Base-by-base conservation (phyloP, 2,797 vertebrate genomes). In the Leptatherina wallacei region DNA sequence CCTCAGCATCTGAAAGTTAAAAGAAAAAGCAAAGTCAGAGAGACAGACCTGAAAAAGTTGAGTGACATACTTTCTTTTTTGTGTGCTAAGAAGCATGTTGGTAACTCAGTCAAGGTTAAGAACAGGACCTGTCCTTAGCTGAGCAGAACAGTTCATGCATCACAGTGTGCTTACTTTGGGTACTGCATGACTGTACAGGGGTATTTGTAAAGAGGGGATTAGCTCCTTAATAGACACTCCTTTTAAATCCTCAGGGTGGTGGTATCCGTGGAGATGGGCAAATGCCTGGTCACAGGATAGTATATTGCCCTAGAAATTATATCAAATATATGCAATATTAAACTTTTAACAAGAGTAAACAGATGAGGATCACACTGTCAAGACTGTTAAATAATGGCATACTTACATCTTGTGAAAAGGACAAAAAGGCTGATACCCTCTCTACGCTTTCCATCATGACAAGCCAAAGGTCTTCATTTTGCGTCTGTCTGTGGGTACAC, bases 121-220 rank as follows among this genome's bases (percentile, higher is more conserved):
- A 74, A 35, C 29, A 3, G 1, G 2, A 66, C 67, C 57, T 69
- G 68, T 75, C 16, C 56, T 66, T 55, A 73, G 64, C 69, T 49
- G 57, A 83, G 63, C 38, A 10, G 30, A 54, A 40, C 40, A 68
- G 30, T 79, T 73, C 54, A 22, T 16, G 13, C 27, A 16, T 12
- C 35, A 47, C 24, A 55, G 18, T 24, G 51, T 80, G 47, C 67
- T 33, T 92, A 99, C 97, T 96, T 96, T 93, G 2, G 95, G 95
- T 66, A 97, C 80, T 9, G 85, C 92, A 84, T 90, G 92, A 69
- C 93, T 94, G 61, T 91, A 89, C 30, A 91, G 73, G 1, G 96
- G 96, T 68, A 98, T 95, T 85, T 95, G 95, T 80, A 98, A 83
- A 6, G 95, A 96, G 38, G 97, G 96, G 90, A 99, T 96, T 75